phyloP scores from a whole-genome alignment of 2,888 invertebrate species.

The Creontiades dilutus region DNA sequence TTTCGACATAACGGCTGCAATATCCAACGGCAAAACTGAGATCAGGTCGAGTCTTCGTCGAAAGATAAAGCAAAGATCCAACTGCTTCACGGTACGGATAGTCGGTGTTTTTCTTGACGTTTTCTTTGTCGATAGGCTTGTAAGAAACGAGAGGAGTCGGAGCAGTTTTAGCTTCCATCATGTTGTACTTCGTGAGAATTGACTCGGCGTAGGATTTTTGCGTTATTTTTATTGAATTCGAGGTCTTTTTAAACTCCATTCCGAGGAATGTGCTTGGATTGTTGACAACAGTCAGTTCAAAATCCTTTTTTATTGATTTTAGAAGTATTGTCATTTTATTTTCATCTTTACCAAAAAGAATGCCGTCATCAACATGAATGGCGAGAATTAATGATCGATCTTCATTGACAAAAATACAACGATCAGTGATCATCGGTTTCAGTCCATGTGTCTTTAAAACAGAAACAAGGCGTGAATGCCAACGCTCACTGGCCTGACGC shows the following conservation, averaged over 20 bases:
- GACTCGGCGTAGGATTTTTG: slow-evolving; percentile 45
- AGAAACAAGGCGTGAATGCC: background rate
- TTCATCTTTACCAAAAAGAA: slow-evolving; percentile 27
- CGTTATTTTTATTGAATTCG: slow-evolving; percentile 31
- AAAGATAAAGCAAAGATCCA: slow-evolving; percentile 52
- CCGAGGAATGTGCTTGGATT: slow-evolving; percentile 43
- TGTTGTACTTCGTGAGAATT: background rate
- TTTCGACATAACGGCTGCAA: slow-evolving; percentile 46
- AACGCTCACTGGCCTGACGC: slow-evolving; percentile 44
- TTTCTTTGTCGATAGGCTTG: background rate
- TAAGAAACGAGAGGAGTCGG: slow-evolving; percentile 40
- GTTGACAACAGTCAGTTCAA: slow-evolving; percentile 37
- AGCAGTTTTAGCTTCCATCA: slow-evolving; percentile 19
- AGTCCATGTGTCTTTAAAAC: background rate
- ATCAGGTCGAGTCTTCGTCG: slow-evolving; percentile 53
- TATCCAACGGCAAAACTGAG: too few species aligned
- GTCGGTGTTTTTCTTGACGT: background rate
- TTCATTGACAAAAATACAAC: slow-evolving; percentile 55
- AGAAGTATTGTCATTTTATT: background rate
- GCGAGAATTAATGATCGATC: slow-evolving; percentile 47
- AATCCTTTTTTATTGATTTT: background rate
- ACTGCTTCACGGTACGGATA: slow-evolving; percentile 50
- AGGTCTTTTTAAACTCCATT: background rate
- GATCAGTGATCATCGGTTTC: slow-evolving; percentile 44
- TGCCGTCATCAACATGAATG: slow-evolving; percentile 56